phyloP scores from a whole-genome alignment of 2,797 vertebrate genomes.

The Todus mexicanus region DNA sequence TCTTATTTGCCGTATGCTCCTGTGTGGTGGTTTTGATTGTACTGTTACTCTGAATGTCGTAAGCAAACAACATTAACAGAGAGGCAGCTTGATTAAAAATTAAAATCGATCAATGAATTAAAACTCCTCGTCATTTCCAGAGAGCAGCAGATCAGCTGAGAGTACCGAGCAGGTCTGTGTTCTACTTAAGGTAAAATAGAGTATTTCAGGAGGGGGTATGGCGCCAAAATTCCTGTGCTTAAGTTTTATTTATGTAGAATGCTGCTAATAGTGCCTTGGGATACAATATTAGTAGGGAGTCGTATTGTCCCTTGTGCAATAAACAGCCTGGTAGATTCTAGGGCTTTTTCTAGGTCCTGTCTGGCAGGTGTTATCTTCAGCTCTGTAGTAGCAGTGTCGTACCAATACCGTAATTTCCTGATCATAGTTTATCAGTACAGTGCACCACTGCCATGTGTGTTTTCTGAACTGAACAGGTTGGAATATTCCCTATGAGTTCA shows the following conservation, averaged over 20 bases:
- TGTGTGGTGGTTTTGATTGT: background rate
- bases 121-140: background rate
- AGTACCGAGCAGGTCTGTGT: background rate
- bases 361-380: background rate
- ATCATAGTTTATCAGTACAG: background rate
- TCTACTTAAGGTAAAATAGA: background rate
- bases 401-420: background rate
- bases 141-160: background rate
- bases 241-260: background rate
- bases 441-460: background rate
- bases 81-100: background rate
- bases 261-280: background rate
- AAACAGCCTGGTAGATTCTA: background rate
- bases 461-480: constrained; percentile 78
- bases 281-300: background rate
- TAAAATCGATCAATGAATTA: background rate
- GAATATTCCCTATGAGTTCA: constrained; percentile 97
- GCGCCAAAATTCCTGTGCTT: background rate
- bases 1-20: background rate
- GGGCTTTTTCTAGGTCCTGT: background rate
- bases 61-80: background rate
- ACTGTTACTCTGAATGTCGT: background rate
- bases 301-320: background rate
- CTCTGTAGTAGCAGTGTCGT: background rate
- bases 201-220: background rate